Percentiles rank a stretch among this genome's conserved stretches.
phyloP scores from a whole-genome alignment of 1,140 invertebrate genomes.

The Triops longicaudatus region DNA sequence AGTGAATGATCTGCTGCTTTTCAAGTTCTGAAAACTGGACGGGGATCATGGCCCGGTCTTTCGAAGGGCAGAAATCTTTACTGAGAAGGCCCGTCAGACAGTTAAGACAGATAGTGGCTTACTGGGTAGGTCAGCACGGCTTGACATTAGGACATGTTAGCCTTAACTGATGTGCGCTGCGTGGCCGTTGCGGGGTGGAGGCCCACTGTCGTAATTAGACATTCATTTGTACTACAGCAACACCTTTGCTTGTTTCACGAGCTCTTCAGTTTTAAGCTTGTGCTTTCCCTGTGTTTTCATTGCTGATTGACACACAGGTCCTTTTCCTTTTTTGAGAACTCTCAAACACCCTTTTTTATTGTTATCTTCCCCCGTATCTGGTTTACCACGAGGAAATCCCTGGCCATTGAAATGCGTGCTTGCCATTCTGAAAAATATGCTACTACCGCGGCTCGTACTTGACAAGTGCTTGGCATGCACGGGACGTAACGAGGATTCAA shows the following conservation, averaged over 20 bases:
- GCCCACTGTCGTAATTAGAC: slow-evolving; percentile 7
- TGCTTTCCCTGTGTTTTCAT: background rate
- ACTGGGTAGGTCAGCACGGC: background rate
- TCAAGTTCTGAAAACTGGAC: background rate
- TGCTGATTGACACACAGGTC: no score
- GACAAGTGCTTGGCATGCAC: background rate
- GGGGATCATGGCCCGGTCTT: background rate
- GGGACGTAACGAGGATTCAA: slow-evolving; percentile 11
- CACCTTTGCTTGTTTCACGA: background rate
- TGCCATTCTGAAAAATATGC: background rate
- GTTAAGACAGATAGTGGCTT: background rate
- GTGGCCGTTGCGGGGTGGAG: slow-evolving; percentile 10
- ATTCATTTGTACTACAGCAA: background rate
- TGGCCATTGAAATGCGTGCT: slow-evolving; percentile 2
- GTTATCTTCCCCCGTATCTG: background rate
- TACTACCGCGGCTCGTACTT: background rate
- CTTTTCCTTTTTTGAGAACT: no score
- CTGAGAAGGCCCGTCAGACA: background rate
- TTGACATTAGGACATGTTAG: background rate
- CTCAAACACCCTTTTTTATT: background rate
- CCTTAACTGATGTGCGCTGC: slow-evolving; percentile 10
- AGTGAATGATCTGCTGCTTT: background rate
- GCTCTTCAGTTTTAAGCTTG: background rate
- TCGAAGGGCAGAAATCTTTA: background rate
- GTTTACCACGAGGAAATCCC: background rate